Evolutionary conservation across 2,888 invertebrate genomes (phyloP).

Genomic region (Morpho deidamia): DNA sequence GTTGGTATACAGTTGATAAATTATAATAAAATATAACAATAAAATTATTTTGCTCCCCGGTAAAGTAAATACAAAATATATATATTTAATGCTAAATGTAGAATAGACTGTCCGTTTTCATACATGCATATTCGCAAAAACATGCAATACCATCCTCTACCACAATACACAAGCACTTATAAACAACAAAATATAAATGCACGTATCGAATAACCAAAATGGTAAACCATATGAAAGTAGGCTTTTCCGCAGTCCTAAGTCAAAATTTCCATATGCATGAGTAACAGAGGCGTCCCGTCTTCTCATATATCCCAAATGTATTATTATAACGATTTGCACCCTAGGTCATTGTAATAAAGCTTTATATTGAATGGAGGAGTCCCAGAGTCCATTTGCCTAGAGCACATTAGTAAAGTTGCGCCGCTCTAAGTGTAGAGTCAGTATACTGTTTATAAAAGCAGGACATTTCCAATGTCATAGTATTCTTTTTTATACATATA

Average conservation of each 20-base stretch:
- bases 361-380: constrained; percentile 49
- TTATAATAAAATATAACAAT: no score
- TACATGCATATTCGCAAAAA: no score
- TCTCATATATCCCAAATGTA: constrained; percentile 42
- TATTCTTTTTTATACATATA: no score
- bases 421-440: constrained; percentile 44
- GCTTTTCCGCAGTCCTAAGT: constrained; percentile 46
- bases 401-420: constrained; percentile 75
- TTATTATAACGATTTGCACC: constrained; percentile 42
- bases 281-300: constrained; percentile 45
- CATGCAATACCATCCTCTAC: no score
- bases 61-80: no score
- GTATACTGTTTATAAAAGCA: constrained; percentile 28
- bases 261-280: constrained; percentile 70
- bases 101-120: no score
- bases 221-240: constrained; percentile 3
- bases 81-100: no score
- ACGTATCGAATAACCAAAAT: background rate
- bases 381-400: constrained; percentile 76
- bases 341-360: constrained; percentile 42
- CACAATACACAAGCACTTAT: no score
- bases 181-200: no score
- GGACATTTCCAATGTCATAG: background rate
- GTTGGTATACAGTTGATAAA: no score
- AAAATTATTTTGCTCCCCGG: no score